Evolutionary conservation across 2,113 vertebrate genomes (phyloP), one percentile per base, ranked within the genome.

Genomic region (Oncorhynchus masou): DNA sequence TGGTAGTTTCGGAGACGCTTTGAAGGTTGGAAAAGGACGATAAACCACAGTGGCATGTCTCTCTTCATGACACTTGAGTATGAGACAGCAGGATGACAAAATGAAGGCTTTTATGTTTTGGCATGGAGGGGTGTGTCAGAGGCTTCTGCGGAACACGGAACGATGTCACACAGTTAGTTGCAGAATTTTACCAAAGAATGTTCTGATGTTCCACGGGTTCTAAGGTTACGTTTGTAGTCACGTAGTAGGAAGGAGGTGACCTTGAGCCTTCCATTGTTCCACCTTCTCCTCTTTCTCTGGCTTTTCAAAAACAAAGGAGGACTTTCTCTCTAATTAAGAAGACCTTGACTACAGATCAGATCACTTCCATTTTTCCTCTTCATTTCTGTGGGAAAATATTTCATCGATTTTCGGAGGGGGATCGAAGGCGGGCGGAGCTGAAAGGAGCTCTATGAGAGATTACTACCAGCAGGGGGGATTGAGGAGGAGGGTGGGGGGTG

Each of bases 381-480:
- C 84, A 91, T 92, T 91, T 93, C 90, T 90, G 91, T 94, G 92
- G 92, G 92, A 93, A 94, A 92, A 91, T 94, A 93, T 93, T 93
- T 89, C 90, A 93, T 93, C 79, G 92, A 94, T 94, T 92, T 91
- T 81, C 79, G 81, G 83, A 80, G 88, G 65, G 27, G 77, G 86
- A 90, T 91, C 82, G 84, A 92, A 90, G 77, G 79, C 81, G 25
- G 87, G 83, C 65, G n/a, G 75, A 82, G 89, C 85, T 84, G 84
- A 79, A 85, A 80, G 83, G 67, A 81, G 87, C 87, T 93, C 88
- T 88, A 88, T 83, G 87, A 74, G 73, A 92, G 93, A 94, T 94
- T 94, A 94, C 72, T 75, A 90, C 79, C 92, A 81, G 88, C 87
- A 51, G 92, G 93, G 39, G 68, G 68, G 19, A 31, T 20, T n/a